phyloP scores from a whole-genome alignment of 1,140 invertebrate species.

The Papilio xuthus region DNA sequence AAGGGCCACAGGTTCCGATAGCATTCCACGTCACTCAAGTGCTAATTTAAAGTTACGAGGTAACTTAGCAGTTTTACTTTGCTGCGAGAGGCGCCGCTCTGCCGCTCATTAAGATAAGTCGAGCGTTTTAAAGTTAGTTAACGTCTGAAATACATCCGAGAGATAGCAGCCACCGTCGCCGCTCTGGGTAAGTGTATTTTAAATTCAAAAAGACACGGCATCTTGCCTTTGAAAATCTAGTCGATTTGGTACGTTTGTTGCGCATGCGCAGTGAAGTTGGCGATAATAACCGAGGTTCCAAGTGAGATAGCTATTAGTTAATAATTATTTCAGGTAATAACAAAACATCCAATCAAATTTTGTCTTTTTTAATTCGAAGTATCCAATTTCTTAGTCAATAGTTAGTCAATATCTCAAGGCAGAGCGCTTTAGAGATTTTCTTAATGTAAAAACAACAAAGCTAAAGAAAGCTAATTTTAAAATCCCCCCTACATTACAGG shows the following conservation, averaged over 20 bases:
- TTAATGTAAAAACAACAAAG: background rate
- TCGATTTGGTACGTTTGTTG: background rate
- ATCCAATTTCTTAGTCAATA: no score
- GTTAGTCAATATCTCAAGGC: no score
- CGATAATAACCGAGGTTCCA: no score
- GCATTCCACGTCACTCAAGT: background rate
- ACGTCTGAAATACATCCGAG: conserved; percentile 6
- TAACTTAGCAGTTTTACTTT: conserved; percentile 14
- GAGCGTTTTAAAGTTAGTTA: conserved; percentile 28
- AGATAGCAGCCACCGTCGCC: background rate
- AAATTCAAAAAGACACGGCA: background rate
- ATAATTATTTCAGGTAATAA: no score
- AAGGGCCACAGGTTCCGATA: conserved; percentile 1
- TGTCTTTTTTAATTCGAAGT: no score
- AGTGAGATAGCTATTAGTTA: no score
- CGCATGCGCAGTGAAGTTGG: no score
- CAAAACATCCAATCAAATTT: no score
- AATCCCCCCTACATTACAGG: background rate
- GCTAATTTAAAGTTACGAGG: conserved; percentile 22
- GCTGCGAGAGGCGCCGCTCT: background rate
- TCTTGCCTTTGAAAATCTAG: background rate
- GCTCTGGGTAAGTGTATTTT: background rate
- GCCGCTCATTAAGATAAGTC: conserved; percentile 29
- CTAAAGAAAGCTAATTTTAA: background rate
- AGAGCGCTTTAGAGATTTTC: no score